Conservation (phyloP, 2,113 vertebrate genomes). For the Podarcis muralis region DNA sequence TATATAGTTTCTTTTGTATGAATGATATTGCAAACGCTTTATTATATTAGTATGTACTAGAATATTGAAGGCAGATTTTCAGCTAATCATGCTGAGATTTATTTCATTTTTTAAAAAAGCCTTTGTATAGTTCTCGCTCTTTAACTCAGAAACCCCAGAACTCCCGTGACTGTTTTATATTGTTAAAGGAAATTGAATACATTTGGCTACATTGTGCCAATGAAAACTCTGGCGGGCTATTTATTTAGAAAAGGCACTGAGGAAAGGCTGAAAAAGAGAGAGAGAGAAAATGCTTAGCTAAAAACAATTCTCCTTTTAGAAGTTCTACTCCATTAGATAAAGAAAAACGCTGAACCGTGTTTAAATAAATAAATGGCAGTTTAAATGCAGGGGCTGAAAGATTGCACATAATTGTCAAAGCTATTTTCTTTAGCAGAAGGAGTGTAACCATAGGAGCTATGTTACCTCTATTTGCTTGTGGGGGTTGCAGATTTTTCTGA, state of each 20-base stretch:
- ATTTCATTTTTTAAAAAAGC: slow-evolving; percentile 50
- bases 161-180: slow-evolving; percentile 60
- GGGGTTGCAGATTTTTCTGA: slow-evolving; percentile 54
- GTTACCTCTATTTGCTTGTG: slow-evolving; percentile 61
- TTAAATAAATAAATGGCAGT: slow-evolving; percentile 68
- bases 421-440: slow-evolving; percentile 64
- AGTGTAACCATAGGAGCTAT: slow-evolving; percentile 56
- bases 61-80: slow-evolving; percentile 59
- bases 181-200: slow-evolving; percentile 62
- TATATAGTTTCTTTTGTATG: slow-evolving; percentile 73
- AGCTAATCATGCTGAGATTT: slow-evolving; percentile 41
- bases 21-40: slow-evolving; percentile 65
- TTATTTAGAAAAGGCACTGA: slow-evolving; percentile 75
- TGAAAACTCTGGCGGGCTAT: slow-evolving; percentile 68
- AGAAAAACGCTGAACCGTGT: slow-evolving; percentile 64
- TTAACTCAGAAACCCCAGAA: slow-evolving; percentile 60
- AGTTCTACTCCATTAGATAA: slow-evolving; percentile 71
- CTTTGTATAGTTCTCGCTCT: slow-evolving; percentile 53
- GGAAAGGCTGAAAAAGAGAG: slow-evolving; percentile 58
- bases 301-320: slow-evolving; percentile 63
- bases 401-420: slow-evolving; percentile 67
- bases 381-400: slow-evolving; percentile 65
- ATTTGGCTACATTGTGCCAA: slow-evolving; percentile 66
- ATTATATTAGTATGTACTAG: slow-evolving; percentile 58
- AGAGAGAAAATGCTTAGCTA: slow-evolving; percentile 48